Conservation (phyloP, 2,888 invertebrate species). For the Drosophila kanekoi region DNA sequence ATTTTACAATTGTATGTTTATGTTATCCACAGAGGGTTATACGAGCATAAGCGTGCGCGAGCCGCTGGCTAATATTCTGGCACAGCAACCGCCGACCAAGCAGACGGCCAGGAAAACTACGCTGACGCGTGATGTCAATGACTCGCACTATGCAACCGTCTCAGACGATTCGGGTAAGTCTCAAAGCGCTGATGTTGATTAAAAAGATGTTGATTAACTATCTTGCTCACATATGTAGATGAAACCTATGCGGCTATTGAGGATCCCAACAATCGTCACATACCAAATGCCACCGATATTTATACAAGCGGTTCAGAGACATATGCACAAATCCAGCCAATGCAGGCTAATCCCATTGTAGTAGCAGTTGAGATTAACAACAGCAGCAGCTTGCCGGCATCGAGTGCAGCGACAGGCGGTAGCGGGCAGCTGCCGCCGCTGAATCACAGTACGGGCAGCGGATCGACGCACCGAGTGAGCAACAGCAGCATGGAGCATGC, state of each 20-base stretch:
- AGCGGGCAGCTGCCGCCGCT: slow-evolving; percentile 13
- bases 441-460: slow-evolving; percentile 29
- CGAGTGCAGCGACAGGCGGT: slow-evolving; percentile 14
- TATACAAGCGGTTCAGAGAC: slow-evolving; percentile 93
- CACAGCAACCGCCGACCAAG: slow-evolving; percentile 85
- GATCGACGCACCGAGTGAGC: slow-evolving; percentile 36
- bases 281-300: slow-evolving; percentile 86
- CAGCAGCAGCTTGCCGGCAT: slow-evolving; percentile 51
- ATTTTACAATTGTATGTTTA: background rate
- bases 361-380: slow-evolving; percentile 84
- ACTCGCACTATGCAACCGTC: slow-evolving; percentile 94
- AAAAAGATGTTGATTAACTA: background rate
- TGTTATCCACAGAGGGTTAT: slow-evolving; percentile 90
- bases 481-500: slow-evolving; percentile 61
- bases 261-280: slow-evolving; percentile 87
- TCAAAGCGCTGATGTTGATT: background rate
- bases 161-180: slow-evolving; percentile 93
- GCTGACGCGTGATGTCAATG: slow-evolving; percentile 85
- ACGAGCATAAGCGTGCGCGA: slow-evolving; percentile 96
- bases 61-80: slow-evolving; percentile 92
- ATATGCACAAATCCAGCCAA: slow-evolving; percentile 92
- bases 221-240: slow-evolving; percentile 86
- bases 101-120: slow-evolving; percentile 84
- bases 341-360: slow-evolving; percentile 85
- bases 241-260: slow-evolving; percentile 97